Evolutionary conservation across 2,888 invertebrate species (phyloP).

Genomic region (Polyommatus iphigenia): DNA sequence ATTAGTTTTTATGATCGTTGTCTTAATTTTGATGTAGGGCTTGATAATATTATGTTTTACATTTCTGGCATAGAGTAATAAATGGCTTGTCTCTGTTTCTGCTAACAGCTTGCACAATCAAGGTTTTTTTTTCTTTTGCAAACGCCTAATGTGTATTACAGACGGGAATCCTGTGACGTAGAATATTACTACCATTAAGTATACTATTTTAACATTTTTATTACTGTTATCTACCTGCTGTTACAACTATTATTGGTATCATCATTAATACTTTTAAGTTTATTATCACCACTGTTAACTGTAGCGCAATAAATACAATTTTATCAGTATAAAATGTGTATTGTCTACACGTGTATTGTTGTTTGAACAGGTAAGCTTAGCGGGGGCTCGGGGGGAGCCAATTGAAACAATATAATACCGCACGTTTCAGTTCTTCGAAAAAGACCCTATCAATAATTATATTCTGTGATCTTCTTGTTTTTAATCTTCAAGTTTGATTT

Average conservation of each 20-base stretch:
- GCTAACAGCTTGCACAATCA: neutral
- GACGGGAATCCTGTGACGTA: neutral
- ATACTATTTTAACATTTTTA: neutral
- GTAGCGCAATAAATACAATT: neutral
- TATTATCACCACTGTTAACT: neutral
- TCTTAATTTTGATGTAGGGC: neutral
- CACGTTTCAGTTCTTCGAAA: neutral
- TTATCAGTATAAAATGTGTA: neutral
- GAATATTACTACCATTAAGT: neutral
- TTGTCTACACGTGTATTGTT: neutral
- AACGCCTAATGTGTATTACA: neutral
- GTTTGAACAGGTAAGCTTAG: constrained; percentile 5
- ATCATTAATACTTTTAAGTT: neutral
- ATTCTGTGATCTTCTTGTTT: neutral
- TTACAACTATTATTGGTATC: neutral
- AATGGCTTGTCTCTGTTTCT: too few species aligned
- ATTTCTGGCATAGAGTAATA: neutral
- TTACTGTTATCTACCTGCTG: neutral
- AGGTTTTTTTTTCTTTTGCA: neutral
- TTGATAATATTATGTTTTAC: neutral
- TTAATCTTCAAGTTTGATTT: neutral
- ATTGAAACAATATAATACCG: neutral
- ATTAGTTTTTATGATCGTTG: neutral
- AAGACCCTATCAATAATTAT: neutral
- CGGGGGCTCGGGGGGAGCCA: neutral